These are phyloP conservation scores for Arbacia lixula DNA, from an alignment of 53 echinoderm and acorn worm species.

Conservation along the genomic window DNA sequence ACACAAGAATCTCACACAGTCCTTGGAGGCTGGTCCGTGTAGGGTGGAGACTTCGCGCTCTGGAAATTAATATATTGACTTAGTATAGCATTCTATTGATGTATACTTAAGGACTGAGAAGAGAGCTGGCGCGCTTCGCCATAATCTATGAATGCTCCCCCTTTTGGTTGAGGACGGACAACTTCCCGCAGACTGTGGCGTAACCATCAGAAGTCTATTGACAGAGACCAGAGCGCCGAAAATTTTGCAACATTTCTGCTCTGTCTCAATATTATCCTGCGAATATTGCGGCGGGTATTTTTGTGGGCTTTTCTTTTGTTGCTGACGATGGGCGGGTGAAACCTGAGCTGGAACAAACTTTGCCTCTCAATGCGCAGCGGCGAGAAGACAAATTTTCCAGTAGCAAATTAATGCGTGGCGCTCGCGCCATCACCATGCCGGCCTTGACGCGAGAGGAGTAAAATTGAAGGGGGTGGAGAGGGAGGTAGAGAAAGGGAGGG, in stretches of 20 bases:
- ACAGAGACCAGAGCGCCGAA: slow-evolving; percentile 12
- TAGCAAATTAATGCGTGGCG: slow-evolving; percentile 39
- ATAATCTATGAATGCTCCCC: no score
- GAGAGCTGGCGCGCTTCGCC: background rate
- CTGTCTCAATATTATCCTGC: slow-evolving; percentile 52
- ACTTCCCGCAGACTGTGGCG: no score
- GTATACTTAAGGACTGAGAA: slow-evolving; percentile 33
- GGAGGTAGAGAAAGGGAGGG: background rate
- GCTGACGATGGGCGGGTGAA: slow-evolving; percentile 27
- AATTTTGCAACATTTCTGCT: slow-evolving; percentile 42
- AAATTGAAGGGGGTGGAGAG: background rate
- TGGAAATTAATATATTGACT: slow-evolving; percentile 54
- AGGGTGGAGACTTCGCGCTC: slow-evolving; percentile 13
- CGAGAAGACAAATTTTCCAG: slow-evolving; percentile 43
- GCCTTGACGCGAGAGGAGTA: background rate
- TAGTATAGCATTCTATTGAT: slow-evolving; percentile 48
- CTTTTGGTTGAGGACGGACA: background rate
- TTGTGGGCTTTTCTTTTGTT: slow-evolving; percentile 41
- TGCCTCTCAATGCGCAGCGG: slow-evolving; percentile 34
- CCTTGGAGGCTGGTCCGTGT: no score
- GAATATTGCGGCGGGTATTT: slow-evolving; percentile 45
- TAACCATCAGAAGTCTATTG: slow-evolving; percentile 35
- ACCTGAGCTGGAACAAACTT: slow-evolving; percentile 44
- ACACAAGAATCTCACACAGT: no score
- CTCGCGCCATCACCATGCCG: slow-evolving; percentile 28